A percentile compares a stretch with the other conserved stretches of the same genome.
These are phyloP conservation scores for Apostichopus californicus DNA, from an alignment of 35 echinoderm and acorn worm genomes.

Conservation along the genomic window DNA sequence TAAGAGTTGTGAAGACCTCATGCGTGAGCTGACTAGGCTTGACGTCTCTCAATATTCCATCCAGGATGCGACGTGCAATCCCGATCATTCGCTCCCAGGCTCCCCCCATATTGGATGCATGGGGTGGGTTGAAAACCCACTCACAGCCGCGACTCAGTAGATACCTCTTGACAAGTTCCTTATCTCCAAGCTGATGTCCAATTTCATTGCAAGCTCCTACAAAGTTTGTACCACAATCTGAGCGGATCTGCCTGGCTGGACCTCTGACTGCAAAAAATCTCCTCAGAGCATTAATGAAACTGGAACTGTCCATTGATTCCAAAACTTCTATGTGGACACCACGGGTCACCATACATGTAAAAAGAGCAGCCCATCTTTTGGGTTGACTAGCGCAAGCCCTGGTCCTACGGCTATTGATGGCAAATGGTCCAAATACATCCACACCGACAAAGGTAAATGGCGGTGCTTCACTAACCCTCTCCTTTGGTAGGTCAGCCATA, in stretches of 20 bases:
- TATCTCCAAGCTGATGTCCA: slow-evolving; percentile 41
- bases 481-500: slow-evolving; percentile 65
- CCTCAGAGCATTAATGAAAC: slow-evolving; percentile 70
- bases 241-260: slow-evolving; percentile 48
- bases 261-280: slow-evolving; percentile 63
- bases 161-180: slow-evolving; percentile 43
- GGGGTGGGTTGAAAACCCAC: slow-evolving; percentile 55
- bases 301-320: slow-evolving; percentile 63
- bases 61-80: slow-evolving; percentile 52
- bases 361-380: slow-evolving; percentile 72
- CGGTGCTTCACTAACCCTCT: slow-evolving; percentile 62
- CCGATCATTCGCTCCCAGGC: slow-evolving; percentile 67
- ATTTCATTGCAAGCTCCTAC: slow-evolving; percentile 61
- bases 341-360: slow-evolving; percentile 56
- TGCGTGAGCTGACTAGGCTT: slow-evolving; percentile 69
- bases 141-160: slow-evolving; percentile 42
- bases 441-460: slow-evolving; percentile 69
- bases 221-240: slow-evolving; percentile 66
- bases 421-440: slow-evolving; percentile 69
- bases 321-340: slow-evolving; percentile 76
- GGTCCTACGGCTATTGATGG: slow-evolving; percentile 49
- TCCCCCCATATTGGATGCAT: slow-evolving; percentile 60
- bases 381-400: slow-evolving; percentile 41
- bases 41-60: slow-evolving; percentile 54
- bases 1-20: slow-evolving; percentile 59